A percentile compares a stretch with the other conserved stretches of the same genome.
Conservation (phyloP, 2,888 invertebrate species). For the Coronaproctus castanopsis region DNA sequence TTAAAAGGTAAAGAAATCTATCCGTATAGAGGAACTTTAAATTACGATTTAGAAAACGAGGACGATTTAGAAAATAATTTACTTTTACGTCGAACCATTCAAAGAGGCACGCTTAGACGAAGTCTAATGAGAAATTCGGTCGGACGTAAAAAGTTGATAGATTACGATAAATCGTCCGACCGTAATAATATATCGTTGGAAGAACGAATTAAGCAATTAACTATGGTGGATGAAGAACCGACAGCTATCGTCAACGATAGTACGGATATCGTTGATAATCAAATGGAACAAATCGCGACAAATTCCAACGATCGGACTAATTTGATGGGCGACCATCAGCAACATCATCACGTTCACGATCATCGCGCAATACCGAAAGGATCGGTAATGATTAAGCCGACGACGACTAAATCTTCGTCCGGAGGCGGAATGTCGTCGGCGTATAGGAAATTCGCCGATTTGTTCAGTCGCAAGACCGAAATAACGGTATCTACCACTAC, state of each 20-base stretch:
- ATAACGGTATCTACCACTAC: not conserved
- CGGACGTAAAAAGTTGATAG: slow-evolving; percentile 21
- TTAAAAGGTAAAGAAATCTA: slow-evolving; percentile 23
- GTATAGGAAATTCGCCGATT: slow-evolving; percentile 41
- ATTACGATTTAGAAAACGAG: slow-evolving; percentile 15
- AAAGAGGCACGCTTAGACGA: slow-evolving; percentile 58
- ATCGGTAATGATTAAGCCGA: not conserved
- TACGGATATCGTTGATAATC: slow-evolving; percentile 1
- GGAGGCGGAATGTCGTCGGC: slow-evolving; percentile 32
- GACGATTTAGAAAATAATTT: slow-evolving; percentile 23
- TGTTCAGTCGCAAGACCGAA: slow-evolving; percentile 32
- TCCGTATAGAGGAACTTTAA: slow-evolving; percentile 14
- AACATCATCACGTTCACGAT: too few relatives aligned
- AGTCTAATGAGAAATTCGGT: slow-evolving; percentile 45
- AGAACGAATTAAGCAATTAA: slow-evolving; percentile 65
- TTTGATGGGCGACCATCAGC: too few relatives aligned
- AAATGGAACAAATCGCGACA: not conserved
- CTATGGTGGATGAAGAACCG: slow-evolving; percentile 53
- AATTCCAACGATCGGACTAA: not conserved
- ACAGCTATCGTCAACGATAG: slow-evolving; percentile 22
- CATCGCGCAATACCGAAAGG: not conserved
- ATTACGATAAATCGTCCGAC: slow-evolving; percentile 13
- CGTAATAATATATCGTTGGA: slow-evolving; percentile 49
- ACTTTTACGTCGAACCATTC: slow-evolving; percentile 49
- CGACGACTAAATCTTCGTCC: slow-evolving; percentile 4